Percentiles rank a stretch among this genome's conserved stretches.
Conservation (phyloP, 2,113 vertebrate species). For the Camelus bactrianus region DNA sequence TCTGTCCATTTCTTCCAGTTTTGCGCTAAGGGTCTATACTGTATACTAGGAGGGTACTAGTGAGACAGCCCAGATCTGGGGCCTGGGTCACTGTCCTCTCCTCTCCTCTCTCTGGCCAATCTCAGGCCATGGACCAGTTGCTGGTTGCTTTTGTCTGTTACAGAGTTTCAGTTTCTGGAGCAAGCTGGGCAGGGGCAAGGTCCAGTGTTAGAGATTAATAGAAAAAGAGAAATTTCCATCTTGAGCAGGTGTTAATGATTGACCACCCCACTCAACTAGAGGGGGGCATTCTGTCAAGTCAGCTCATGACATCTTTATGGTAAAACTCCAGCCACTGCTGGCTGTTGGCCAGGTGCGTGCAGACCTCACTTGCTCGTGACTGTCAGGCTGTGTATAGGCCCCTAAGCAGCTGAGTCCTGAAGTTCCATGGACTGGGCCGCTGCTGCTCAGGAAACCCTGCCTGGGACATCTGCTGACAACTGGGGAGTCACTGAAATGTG, state of each 20-base stretch:
- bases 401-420: background rate
- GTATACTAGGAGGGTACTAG: background rate
- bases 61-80: background rate
- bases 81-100: background rate
- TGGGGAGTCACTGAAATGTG: background rate
- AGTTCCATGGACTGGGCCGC: background rate
- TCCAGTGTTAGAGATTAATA: constrained; percentile 41
- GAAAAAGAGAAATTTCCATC: constrained; percentile 14
- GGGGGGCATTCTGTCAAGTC: background rate
- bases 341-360: background rate
- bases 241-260: constrained; percentile 21
- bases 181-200: background rate
- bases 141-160: background rate
- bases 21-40: background rate
- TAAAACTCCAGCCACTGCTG: background rate
- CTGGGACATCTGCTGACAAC: background rate
- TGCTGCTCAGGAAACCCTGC: background rate
- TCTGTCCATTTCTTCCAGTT: background rate
- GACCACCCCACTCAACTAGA: background rate
- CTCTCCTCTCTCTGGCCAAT: background rate
- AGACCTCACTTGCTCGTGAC: background rate
- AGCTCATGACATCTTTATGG: background rate
- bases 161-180: background rate
- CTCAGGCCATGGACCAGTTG: background rate
- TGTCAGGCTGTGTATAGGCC: background rate